Percentiles rank a stretch among this genome's conserved stretches.
phyloP scores from a whole-genome alignment of 2,113 vertebrate species.

The Labeo catla region DNA sequence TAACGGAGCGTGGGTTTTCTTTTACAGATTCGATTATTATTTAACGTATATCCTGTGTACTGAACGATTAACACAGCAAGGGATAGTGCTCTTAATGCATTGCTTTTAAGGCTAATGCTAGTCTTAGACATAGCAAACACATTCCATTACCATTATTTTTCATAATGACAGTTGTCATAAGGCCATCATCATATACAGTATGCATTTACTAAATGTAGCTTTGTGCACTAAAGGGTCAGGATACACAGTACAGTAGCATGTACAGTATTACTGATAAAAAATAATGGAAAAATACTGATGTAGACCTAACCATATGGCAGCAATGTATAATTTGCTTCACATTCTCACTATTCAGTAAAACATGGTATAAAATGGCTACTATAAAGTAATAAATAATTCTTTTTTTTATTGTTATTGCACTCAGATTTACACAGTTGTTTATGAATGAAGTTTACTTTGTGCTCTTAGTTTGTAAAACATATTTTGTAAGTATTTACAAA shows the following conservation, averaged over 20 bases:
- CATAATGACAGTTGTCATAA: constrained; percentile 22
- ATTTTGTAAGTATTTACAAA: background rate
- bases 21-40: constrained; percentile 61
- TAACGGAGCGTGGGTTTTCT: constrained; percentile 57
- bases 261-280: background rate
- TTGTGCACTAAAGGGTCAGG: constrained; percentile 14
- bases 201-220: constrained; percentile 31
- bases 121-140: constrained; percentile 13
- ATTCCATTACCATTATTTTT: constrained; percentile 32
- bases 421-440: background rate
- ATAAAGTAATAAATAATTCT: background rate
- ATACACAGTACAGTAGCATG: background rate
- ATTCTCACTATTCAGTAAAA: background rate
- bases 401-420: background rate
- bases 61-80: constrained; percentile 17
- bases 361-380: background rate
- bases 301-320: background rate
- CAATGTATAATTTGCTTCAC: background rate
- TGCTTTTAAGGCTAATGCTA: constrained; percentile 32
- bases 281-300: background rate
- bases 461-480: background rate
- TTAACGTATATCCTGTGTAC: constrained; percentile 42
- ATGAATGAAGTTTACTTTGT: background rate
- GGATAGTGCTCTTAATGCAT: constrained; percentile 26
- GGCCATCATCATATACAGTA: background rate